Evolutionary conservation across 1,140 invertebrate genomes (phyloP), one percentile per base, ranked within the genome.

Genomic region (Drosophila varians): DNA sequence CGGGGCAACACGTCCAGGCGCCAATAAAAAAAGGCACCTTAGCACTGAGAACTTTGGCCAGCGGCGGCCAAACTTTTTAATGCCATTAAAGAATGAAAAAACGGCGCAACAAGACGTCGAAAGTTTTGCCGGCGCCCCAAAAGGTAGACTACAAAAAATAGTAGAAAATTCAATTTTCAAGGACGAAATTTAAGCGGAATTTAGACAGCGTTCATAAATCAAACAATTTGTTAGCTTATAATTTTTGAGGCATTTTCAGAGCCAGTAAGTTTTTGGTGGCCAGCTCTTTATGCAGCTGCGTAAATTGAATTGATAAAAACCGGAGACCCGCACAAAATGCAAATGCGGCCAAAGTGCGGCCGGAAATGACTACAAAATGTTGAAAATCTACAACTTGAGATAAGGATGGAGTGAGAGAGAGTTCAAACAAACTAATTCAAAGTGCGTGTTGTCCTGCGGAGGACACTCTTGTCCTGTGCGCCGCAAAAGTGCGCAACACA

Each of bases 361-460:
- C 45, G 76, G 61, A 69, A 86, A 79, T 86, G 80, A 68, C 80
- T 80, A 77, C 80, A 84, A 84, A 84, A 84, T 86, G 58, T 69
- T 48, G 55, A 74, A 87, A 87, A 87, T 87, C 82, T 87, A 87
- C 82, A 77, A 77, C 82, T 87, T 87, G 77, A 87, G 82, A 87
- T 87, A 87, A 72, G 56, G 31, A 4, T 56, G 26, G 52, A 18
- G 16, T 6, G 36, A 71, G 16, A 16, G 36, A 71, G 74, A 86
- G 69, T 87, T 87, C 82, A 87, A 87, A 87, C 82, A 87, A 87
- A 87, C 82, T 87, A 87, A 87, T 87, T 82, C 82, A 87, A 77
- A 86, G 82, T 86, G 80, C 43, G 58, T 72, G 58, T 46, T 43
- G 52, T 66, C 56, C 55, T 60, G 64, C 42, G 45, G 25, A 43